Conservation (phyloP, 2,797 vertebrate species). For the Poeciliopsis gracilis region DNA sequence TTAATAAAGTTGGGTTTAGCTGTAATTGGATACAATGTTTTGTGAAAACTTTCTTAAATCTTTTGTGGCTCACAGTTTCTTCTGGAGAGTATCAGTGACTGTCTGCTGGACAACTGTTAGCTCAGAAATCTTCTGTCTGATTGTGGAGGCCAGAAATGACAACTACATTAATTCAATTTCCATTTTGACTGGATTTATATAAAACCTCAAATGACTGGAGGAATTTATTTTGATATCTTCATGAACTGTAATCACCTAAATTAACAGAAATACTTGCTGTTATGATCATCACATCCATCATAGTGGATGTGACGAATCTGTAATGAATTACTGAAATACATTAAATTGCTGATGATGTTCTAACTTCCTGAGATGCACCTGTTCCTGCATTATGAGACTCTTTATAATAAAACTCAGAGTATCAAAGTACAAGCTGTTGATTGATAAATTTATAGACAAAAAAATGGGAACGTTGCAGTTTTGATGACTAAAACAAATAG, state of each 20-base stretch:
- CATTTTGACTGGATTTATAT: not conserved
- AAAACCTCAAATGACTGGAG: not conserved
- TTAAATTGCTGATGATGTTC: too few species aligned
- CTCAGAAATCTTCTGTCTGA: not conserved
- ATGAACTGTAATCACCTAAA: not conserved
- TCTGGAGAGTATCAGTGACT: not conserved
- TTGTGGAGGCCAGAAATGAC: not conserved
- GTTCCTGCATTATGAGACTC: not conserved
- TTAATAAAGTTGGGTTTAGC: too few species aligned
- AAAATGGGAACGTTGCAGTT: not conserved
- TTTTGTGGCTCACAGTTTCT: not conserved
- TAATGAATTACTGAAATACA: not conserved
- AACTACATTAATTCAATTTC: not conserved
- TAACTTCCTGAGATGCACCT: not conserved
- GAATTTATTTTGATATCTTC: not conserved
- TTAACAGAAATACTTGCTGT: not conserved
- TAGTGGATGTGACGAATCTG: not conserved
- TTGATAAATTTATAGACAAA: not conserved
- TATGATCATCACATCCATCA: not conserved
- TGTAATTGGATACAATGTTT: too few species aligned
- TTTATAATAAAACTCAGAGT: not conserved
- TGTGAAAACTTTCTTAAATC: too few species aligned
- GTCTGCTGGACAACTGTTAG: not conserved
- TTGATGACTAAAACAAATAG: not conserved
- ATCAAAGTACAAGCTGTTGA: not conserved